Evolutionary conservation across 2,797 vertebrate species (phyloP).

Genomic region (Thamnophis elegans): DNA sequence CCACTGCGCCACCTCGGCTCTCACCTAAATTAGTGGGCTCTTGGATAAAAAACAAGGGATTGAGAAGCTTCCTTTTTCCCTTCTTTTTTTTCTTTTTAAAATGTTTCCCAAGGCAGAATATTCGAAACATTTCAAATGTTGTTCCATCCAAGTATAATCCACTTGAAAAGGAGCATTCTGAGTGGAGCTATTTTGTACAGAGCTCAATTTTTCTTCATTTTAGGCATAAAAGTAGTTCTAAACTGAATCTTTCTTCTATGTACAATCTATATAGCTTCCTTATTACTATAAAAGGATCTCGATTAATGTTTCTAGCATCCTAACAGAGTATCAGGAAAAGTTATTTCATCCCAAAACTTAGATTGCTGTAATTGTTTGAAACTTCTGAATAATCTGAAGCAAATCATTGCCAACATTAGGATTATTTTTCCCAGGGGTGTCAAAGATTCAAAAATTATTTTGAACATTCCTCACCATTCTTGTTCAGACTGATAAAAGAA

Average conservation of each 20-base stretch:
- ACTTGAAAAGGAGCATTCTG: background rate
- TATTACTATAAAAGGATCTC: background rate
- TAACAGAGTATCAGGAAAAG: background rate
- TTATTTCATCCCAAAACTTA: background rate
- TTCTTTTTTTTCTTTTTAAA: background rate
- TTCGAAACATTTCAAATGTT: background rate
- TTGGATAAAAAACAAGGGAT: background rate
- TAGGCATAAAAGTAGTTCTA: background rate
- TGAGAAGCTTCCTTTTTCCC: background rate
- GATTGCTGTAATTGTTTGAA: background rate
- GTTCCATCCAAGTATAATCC: background rate
- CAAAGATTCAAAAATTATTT: background rate
- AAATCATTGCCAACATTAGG: background rate
- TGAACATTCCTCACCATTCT: background rate
- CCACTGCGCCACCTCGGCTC: too few relatives aligned
- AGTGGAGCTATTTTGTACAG: background rate
- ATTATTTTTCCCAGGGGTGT: background rate
- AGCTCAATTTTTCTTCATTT: background rate
- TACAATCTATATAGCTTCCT: background rate
- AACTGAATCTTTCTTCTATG: background rate
- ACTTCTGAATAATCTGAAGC: background rate
- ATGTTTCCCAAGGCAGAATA: background rate
- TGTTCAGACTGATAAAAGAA: background rate
- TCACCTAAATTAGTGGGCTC: background rate
- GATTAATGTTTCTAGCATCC: background rate